Conservation (phyloP, 2,113 vertebrate genomes). For the Antechinus flavipes region DNA sequence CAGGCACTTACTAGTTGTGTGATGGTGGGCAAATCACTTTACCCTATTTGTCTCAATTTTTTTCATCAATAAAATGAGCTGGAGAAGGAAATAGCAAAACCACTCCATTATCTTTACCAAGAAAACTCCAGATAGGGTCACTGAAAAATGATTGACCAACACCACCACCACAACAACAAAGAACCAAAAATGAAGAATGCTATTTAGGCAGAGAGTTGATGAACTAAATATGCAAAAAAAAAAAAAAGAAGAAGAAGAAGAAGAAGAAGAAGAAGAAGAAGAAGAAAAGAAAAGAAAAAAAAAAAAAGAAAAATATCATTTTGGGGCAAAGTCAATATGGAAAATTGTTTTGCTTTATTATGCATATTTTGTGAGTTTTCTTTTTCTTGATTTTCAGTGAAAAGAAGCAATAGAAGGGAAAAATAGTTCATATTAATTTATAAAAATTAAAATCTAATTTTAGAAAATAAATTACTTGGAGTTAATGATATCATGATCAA, state of each 20-base stretch:
- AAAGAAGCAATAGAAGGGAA: neutral
- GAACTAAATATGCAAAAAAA: neutral
- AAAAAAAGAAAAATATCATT: neutral
- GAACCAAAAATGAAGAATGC: neutral
- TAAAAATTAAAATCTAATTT: neutral
- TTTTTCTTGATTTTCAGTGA: neutral
- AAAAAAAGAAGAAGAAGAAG: neutral
- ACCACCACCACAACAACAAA: neutral
- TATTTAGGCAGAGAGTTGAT: neutral
- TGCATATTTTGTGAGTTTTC: neutral
- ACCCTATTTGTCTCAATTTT: neutral
- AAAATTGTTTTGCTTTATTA: neutral
- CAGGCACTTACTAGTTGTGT: neutral
- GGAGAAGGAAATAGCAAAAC: neutral
- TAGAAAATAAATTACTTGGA: neutral
- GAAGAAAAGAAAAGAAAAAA: no score
- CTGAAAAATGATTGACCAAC: neutral
- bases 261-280: no score
- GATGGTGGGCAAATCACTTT: neutral
- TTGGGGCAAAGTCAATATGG: neutral
- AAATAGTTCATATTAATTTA: neutral
- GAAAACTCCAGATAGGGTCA: neutral
- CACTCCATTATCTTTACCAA: neutral
- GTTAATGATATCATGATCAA: neutral
- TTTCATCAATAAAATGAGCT: neutral